Conservation (phyloP, 1,140 invertebrate genomes). For the Eriosoma lanigerum region DNA sequence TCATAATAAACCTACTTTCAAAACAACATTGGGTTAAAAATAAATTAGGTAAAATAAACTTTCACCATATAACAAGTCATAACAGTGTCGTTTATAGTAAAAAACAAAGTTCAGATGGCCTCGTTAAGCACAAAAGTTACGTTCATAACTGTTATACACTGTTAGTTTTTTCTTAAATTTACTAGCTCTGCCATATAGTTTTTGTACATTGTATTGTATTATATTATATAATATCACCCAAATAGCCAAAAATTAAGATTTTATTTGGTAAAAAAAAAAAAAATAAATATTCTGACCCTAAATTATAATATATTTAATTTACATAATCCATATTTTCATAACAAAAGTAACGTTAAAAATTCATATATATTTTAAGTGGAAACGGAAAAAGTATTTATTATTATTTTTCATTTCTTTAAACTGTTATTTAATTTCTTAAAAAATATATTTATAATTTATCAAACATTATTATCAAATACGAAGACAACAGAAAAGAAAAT, state of each 20-base stretch:
- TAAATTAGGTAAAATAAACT: conserved; percentile 43
- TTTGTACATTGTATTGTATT: not conserved
- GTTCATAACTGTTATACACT: conserved; percentile 2
- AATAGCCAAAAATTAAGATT: not conserved
- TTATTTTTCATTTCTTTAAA: not conserved
- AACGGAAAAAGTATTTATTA: conserved; percentile 4
- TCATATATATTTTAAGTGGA: not conserved
- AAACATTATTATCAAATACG: no score
- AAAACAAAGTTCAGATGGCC: conserved; percentile 35
- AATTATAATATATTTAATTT: conserved; percentile 6
- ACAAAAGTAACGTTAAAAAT: conserved; percentile 6
- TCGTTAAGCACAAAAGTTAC: conserved; percentile 23
- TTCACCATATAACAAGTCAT: conserved; percentile 24
- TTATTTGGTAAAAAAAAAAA: conserved; percentile 3
- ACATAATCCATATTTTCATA: conserved; percentile 8
- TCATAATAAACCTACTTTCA: conserved; percentile 43
- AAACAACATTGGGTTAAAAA: conserved; percentile 24
- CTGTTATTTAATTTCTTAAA: not conserved
- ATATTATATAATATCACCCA: not conserved
- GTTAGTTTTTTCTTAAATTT: conserved; percentile 20
- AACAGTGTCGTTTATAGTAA: conserved; percentile 41
- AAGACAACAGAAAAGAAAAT: no score
- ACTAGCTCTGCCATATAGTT: not conserved
- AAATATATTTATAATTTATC: not conserved
- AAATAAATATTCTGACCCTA: not conserved